phyloP scores from a whole-genome alignment of 2,888 invertebrate species.

The Coelopa pilipes region DNA sequence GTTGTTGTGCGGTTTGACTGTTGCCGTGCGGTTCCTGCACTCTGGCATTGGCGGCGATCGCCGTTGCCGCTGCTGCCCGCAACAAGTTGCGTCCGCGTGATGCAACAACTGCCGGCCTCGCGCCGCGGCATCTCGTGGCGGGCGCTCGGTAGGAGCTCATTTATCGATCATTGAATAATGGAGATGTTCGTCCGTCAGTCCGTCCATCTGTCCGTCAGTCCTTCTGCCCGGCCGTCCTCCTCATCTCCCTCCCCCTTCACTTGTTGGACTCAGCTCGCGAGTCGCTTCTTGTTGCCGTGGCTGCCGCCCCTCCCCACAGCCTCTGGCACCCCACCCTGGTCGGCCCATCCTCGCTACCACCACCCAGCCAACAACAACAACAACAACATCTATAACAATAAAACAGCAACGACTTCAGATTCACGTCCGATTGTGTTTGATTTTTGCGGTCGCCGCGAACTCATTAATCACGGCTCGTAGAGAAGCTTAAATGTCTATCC shows the following conservation, averaged over 20 bases:
- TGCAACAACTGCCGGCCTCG: neutral
- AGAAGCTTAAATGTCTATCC: constrained; percentile 3
- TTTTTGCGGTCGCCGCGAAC: neutral
- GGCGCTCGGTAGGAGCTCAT: neutral
- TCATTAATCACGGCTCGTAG: constrained; percentile 4
- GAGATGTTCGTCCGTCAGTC: neutral
- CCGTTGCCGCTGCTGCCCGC: neutral
- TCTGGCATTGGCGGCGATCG: neutral
- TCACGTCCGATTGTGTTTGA: constrained; percentile 14
- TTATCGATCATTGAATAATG: constrained; percentile 1
- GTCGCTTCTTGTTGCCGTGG: too few relatives aligned
- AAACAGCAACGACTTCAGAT: too few relatives aligned
- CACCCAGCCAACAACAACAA: too few relatives aligned
- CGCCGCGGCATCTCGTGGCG: neutral
- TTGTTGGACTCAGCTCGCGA: too few relatives aligned
- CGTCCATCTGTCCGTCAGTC: neutral
- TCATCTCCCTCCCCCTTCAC: too few relatives aligned
- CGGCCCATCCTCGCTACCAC: too few relatives aligned
- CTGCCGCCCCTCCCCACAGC: too few relatives aligned
- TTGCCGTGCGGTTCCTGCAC: neutral
- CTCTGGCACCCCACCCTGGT: too few relatives aligned
- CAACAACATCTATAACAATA: too few relatives aligned
- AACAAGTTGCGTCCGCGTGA: constrained; percentile 2
- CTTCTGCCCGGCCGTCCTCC: neutral
- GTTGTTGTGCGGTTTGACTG: neutral